A percentile compares a stretch with the other conserved stretches of the same genome.
Evolutionary conservation across 2,888 invertebrate genomes (phyloP).

Genomic region (Villa cingulata): DNA sequence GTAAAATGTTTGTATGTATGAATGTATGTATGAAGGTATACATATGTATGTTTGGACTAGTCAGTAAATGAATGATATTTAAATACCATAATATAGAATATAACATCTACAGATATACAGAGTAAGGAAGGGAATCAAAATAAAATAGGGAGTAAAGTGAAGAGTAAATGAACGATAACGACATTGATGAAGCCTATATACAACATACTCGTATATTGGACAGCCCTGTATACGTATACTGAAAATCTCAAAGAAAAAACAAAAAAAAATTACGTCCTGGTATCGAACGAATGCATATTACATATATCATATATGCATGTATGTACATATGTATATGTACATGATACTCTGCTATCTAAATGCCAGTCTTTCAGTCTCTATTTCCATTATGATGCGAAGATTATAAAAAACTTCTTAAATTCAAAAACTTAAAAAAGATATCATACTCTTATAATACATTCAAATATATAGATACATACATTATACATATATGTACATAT

Average conservation of each 20-base stretch:
- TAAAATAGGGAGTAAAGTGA: background rate
- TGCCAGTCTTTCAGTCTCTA: slow-evolving; percentile 39
- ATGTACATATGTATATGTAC: background rate
- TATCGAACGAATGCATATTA: too few species aligned
- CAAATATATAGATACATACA: too few species aligned
- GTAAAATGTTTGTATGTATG: background rate
- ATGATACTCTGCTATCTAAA: slow-evolving; percentile 27
- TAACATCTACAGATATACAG: too few species aligned
- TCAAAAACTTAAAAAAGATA: slow-evolving; percentile 12
- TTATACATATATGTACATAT: background rate
- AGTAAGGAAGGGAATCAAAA: too few species aligned
- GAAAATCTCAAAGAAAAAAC: too few species aligned
- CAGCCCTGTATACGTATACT: too few species aligned
- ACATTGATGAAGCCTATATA: slow-evolving; percentile 5
- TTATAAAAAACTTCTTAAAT: slow-evolving; percentile 20
- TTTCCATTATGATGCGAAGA: slow-evolving; percentile 38
- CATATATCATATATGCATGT: too few species aligned
- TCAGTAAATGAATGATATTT: too few species aligned
- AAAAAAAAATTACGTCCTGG: slow-evolving; percentile 8
- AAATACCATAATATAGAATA: background rate
- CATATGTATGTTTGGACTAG: too few species aligned
- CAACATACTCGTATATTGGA: too few species aligned
- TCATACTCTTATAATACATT: background rate
- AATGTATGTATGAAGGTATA: background rate
- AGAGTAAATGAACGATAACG: slow-evolving; percentile 6